Percentiles rank a stretch among this genome's conserved stretches.
Conservation (phyloP, 2,797 vertebrate species). For the Anabacerthia variegaticeps region DNA sequence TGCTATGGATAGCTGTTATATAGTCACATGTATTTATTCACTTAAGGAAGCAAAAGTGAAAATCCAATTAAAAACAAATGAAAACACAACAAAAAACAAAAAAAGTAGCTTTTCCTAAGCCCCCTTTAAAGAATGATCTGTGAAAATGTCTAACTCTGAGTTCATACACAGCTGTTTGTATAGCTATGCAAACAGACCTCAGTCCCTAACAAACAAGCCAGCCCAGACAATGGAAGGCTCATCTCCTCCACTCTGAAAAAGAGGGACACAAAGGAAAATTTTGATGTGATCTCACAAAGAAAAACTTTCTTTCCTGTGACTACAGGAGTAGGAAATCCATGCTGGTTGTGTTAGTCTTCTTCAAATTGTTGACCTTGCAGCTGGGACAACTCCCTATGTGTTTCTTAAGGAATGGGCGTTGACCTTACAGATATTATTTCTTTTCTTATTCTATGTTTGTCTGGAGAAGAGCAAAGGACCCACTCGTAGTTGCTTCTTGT, state of each 20-base stretch:
- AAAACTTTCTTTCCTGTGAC: not conserved
- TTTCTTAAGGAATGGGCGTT: not conserved
- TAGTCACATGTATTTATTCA: not conserved
- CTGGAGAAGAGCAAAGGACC: not conserved
- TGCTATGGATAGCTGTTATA: not conserved
- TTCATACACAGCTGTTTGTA: not conserved
- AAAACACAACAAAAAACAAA: not conserved
- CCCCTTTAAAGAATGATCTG: not conserved
- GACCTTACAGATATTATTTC: not conserved
- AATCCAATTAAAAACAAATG: not conserved
- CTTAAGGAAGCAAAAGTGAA: not conserved
- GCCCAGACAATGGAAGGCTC: not conserved
- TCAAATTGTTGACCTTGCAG: not conserved
- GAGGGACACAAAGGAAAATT: not conserved
- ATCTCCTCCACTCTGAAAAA: not conserved
- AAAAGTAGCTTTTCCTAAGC: not conserved
- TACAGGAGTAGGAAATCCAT: not conserved
- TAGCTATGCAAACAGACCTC: constrained; percentile 19
- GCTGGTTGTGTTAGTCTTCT: not conserved
- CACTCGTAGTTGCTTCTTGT: not conserved
- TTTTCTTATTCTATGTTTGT: not conserved
- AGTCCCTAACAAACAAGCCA: not conserved
- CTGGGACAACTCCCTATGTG: accelerated
- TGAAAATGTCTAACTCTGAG: not conserved
- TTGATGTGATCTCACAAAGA: not conserved